phyloP scores from a whole-genome alignment of 2,888 invertebrate genomes.

The Phortica magna region DNA sequence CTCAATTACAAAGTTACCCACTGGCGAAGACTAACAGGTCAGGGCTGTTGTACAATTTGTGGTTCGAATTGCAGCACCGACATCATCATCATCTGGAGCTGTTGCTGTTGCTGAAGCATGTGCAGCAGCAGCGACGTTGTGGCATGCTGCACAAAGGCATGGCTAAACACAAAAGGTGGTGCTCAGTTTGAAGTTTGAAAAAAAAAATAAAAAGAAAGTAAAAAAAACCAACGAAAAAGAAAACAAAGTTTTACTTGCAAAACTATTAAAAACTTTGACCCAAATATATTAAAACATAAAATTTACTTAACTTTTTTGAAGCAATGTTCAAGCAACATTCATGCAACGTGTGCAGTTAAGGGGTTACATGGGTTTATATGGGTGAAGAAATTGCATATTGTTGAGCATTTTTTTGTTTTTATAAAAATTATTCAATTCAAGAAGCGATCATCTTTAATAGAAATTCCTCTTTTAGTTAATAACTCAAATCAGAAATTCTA shows the following conservation, averaged over 20 bases:
- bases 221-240: neutral
- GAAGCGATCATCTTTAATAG: too few relatives aligned
- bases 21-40: neutral
- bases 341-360: neutral
- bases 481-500: too few relatives aligned
- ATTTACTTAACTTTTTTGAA: conserved; percentile 53
- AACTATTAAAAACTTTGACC: conserved; percentile 71
- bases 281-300: conserved; percentile 68
- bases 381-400: too few relatives aligned
- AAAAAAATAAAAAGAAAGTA: neutral
- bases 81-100: neutral
- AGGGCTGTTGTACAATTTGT: conserved; percentile 6
- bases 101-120: neutral
- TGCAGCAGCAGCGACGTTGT: neutral
- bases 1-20: neutral
- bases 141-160: neutral
- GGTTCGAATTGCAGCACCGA: neutral
- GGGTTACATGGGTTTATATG: neutral
- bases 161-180: neutral
- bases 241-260: conserved; percentile 50
- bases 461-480: too few relatives aligned
- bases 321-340: neutral
- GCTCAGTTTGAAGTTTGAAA: neutral
- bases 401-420: too few relatives aligned
- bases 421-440: too few relatives aligned